phyloP scores from a whole-genome alignment of 2,797 vertebrate species.

The Eulemur albifrons region DNA sequence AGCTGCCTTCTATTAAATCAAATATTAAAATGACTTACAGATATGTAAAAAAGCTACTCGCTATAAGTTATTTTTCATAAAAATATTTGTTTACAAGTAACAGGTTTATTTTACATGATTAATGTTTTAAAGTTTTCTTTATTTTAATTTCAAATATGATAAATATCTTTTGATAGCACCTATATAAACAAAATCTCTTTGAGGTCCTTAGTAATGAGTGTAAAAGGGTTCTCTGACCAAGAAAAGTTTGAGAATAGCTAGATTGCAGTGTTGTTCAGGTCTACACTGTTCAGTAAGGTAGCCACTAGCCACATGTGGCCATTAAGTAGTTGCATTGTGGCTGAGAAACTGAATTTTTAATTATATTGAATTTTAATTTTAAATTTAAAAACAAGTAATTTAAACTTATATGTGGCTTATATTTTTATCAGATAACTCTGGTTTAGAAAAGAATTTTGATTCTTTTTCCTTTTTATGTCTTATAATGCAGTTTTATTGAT shows the following conservation, averaged over 20 bases:
- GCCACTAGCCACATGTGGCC: not conserved
- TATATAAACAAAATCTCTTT: not conserved
- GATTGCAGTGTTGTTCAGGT: not conserved
- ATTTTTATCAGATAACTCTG: not conserved
- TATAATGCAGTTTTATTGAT: not conserved
- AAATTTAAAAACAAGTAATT: constrained; percentile 17
- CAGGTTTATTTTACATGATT: not conserved
- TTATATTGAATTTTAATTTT: not conserved
- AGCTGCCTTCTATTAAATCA: not conserved
- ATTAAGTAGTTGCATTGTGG: not conserved
- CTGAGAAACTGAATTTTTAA: constrained; percentile 18
- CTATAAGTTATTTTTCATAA: not conserved
- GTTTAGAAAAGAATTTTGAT: constrained; percentile 24
- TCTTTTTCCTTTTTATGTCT: not conserved
- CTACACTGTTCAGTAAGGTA: not conserved
- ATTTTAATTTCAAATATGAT: not conserved
- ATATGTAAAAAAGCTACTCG: not conserved
- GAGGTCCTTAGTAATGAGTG: not conserved
- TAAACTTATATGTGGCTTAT: not conserved
- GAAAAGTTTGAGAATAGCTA: constrained; percentile 13
- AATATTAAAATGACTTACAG: not conserved
- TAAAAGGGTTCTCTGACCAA: not conserved
- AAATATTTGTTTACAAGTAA: not conserved
- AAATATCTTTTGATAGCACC: not conserved
- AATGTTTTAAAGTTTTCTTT: not conserved